Evolutionary conservation across 2,888 invertebrate genomes (phyloP), one percentile per base, ranked within the genome.

Genomic region (Melanargia galathea): DNA sequence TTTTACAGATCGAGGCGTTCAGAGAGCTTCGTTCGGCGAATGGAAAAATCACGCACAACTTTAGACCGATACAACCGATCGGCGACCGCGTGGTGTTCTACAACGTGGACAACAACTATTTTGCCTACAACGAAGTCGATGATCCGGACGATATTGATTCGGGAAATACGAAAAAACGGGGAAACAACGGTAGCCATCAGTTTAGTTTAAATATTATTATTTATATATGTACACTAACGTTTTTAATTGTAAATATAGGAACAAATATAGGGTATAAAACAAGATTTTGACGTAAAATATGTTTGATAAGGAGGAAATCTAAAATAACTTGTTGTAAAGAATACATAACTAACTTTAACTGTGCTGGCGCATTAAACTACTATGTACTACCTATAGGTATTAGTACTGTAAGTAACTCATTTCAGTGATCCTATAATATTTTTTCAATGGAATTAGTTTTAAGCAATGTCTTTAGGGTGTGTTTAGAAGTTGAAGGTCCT

Each of bases 21-120:
- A 93, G 97, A 49, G 91, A 93, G 68, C 86, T 97, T 43, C 92
- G 92, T 57, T 93, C 93, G 2, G 86, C 92, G 10, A 93, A 94
- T 58, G 96, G 95, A 2, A 91, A 92, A 70, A 88, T 97, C 67
- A 94, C 93, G 0, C 96, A 96, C 77, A 97, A 97, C 83, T 96
- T 95, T 81, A 93, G 97, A 13, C 97, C 97, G 0, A 94, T 95
- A 35, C 96, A 97, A 76, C 95, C 96, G 0, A 87, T 96, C 0
- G 94, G 95, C 33, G 95, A 95, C 73, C 91, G 97, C 70, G 84
- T 87, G 0, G 93, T 95, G 0, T 93, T 88, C 76, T 93, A 93
- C 74, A 94, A 94, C 66, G 82, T 92, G 1, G 92, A 90, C 67
- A 86, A 72, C 70, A 90, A 79, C 60, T 91, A 90, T 71, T 90